A percentile compares a stretch with the other conserved stretches of the same genome.
Conservation (phyloP, 2,888 invertebrate genomes). For the Litoditis marina region DNA sequence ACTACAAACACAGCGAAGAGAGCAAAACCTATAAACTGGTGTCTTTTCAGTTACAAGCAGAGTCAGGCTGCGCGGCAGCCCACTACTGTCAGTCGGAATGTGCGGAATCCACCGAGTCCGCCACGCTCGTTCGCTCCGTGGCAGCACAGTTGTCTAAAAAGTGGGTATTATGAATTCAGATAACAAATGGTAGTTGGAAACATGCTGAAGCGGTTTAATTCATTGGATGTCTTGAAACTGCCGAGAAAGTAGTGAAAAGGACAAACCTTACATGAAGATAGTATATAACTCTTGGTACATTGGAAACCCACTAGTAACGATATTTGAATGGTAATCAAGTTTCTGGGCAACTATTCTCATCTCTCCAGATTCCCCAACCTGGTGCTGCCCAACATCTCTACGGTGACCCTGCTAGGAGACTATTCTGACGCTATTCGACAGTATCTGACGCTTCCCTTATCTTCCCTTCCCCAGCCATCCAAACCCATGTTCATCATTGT, state of each 20-base stretch:
- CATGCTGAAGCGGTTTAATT: no score
- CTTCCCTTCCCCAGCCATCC: constrained; percentile 33
- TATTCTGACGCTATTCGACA: constrained; percentile 27
- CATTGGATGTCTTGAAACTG: no score
- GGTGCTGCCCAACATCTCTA: constrained; percentile 38
- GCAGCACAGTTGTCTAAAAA: constrained; percentile 19
- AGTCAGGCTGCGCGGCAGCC: constrained; percentile 38
- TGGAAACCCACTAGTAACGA: no score
- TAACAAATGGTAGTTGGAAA: no score
- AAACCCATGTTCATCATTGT: constrained; percentile 34
- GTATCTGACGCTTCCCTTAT: constrained; percentile 34
- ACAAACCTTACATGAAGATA: no score
- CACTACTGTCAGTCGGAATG: constrained; percentile 38
- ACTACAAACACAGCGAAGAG: background rate
- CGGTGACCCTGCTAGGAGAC: constrained; percentile 38
- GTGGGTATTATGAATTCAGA: constrained; percentile 11
- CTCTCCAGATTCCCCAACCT: constrained; percentile 39
- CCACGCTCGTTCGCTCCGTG: constrained; percentile 38
- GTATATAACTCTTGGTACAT: no score
- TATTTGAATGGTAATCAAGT: no score
- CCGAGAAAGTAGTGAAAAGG: no score
- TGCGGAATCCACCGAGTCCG: constrained; percentile 38
- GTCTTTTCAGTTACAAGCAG: constrained; percentile 31
- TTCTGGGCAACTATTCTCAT: no score
- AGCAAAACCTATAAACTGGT: constrained; percentile 1